Conservation (phyloP, 2,888 invertebrate genomes). For the Crepidodera aurea region DNA sequence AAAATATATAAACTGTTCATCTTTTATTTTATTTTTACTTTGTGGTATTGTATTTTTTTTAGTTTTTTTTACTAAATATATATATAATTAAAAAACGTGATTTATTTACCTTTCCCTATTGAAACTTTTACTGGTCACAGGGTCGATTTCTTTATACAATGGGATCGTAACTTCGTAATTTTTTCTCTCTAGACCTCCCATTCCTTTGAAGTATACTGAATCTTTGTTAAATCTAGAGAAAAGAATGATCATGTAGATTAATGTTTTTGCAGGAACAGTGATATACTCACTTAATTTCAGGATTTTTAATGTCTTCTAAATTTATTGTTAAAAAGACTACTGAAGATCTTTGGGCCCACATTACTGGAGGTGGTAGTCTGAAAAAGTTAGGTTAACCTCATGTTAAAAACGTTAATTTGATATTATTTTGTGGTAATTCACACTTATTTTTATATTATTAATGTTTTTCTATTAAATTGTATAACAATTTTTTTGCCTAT, state of each 20-base stretch:
- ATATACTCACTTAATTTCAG: conserved; percentile 74
- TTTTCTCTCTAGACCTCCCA: conserved; percentile 84
- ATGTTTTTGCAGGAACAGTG: not conserved
- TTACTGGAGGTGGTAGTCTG: conserved; percentile 81
- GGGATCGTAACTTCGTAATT: conserved; percentile 88
- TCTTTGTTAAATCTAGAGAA: conserved; percentile 71
- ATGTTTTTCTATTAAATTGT: not conserved
- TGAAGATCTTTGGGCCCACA: conserved; percentile 92
- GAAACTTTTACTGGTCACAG: conserved; percentile 77
- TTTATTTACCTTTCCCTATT: conserved; percentile 69
- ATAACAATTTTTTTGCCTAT: too few species aligned
- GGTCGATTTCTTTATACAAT: conserved; percentile 82
- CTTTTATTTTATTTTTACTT: too few species aligned
- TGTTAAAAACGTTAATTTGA: conserved; percentile 5
- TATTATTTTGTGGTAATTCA: not conserved
- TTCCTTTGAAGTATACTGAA: conserved; percentile 83
- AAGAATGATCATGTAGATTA: not conserved
- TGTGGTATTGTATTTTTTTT: too few species aligned
- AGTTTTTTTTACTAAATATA: too few species aligned
- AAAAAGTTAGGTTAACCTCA: conserved; percentile 53
- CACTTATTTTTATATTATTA: not conserved
- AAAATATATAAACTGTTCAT: too few species aligned
- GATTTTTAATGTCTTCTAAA: conserved; percentile 88
- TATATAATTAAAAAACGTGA: too few species aligned
- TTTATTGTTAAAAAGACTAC: conserved; percentile 88